Conservation (phyloP, 2,113 vertebrate genomes). For the Syngnathus typhle region DNA sequence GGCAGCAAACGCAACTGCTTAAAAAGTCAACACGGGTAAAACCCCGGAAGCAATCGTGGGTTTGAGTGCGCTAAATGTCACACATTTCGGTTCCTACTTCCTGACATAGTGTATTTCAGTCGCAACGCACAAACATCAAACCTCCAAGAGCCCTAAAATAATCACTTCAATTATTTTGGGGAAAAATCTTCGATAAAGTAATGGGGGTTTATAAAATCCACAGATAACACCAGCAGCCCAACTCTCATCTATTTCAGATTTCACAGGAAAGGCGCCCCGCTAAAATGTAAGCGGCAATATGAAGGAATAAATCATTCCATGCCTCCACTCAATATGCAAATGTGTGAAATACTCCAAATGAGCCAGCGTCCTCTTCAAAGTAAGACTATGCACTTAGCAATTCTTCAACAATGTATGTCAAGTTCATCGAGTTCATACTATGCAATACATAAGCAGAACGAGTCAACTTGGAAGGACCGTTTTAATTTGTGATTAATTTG, state of each 20-base stretch:
- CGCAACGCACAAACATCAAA: background rate
- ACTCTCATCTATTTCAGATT: background rate
- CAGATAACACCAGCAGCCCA: background rate
- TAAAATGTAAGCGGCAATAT: background rate
- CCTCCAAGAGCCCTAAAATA: too few relatives aligned
- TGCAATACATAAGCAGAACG: conserved; percentile 37
- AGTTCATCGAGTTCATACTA: conserved; percentile 54
- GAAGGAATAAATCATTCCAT: background rate
- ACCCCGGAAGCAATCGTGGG: too few relatives aligned
- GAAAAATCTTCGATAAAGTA: background rate
- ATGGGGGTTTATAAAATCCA: background rate
- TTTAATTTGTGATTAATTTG: background rate
- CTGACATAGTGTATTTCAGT: background rate
- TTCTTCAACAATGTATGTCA: conserved; percentile 31
- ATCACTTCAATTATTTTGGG: too few relatives aligned
- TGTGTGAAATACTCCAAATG: conserved; percentile 8
- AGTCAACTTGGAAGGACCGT: conserved; percentile 2
- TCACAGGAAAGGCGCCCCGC: background rate
- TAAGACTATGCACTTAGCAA: conserved; percentile 33
- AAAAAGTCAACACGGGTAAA: background rate
- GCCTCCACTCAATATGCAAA: background rate
- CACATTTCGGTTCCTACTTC: background rate
- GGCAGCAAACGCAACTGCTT: background rate
- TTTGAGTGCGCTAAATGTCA: background rate
- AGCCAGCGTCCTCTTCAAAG: background rate